Percentiles rank a stretch among this genome's conserved stretches.
phyloP scores from a whole-genome alignment of 2,113 vertebrate species.

The Apodemus sylvaticus region DNA sequence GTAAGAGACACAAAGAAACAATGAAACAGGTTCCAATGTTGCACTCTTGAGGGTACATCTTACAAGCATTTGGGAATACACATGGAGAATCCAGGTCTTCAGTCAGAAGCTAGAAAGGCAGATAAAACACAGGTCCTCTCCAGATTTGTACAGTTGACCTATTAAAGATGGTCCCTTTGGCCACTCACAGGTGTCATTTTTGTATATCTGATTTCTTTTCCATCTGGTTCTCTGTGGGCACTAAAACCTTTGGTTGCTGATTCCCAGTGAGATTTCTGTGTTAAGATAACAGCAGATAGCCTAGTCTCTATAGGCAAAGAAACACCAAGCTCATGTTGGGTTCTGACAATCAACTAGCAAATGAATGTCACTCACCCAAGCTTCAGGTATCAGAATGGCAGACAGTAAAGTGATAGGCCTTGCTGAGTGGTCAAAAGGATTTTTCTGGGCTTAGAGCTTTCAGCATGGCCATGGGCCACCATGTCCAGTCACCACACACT shows the following conservation, averaged over 20 bases:
- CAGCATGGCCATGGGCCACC: not conserved
- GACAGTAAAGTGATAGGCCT: not conserved
- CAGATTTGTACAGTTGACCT: not conserved
- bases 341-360: not conserved
- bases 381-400: not conserved
- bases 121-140: not conserved
- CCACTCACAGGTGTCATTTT: not conserved
- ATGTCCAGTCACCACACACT: not conserved
- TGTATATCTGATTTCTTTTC: not conserved
- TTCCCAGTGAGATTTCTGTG: not conserved
- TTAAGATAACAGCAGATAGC: not conserved
- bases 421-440: not conserved
- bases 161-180: not conserved
- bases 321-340: no score
- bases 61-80: not conserved
- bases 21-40: not conserved
- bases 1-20: not conserved
- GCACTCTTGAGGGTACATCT: not conserved
- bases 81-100: not conserved
- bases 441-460: not conserved
- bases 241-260: not conserved
- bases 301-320: fast-evolving
- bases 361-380: not conserved
- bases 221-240: no score
- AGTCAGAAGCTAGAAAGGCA: not conserved